Percentiles rank a stretch among this genome's conserved stretches.
phyloP scores from a whole-genome alignment of 2,797 vertebrate genomes.

The Epinephelus malabaricus region DNA sequence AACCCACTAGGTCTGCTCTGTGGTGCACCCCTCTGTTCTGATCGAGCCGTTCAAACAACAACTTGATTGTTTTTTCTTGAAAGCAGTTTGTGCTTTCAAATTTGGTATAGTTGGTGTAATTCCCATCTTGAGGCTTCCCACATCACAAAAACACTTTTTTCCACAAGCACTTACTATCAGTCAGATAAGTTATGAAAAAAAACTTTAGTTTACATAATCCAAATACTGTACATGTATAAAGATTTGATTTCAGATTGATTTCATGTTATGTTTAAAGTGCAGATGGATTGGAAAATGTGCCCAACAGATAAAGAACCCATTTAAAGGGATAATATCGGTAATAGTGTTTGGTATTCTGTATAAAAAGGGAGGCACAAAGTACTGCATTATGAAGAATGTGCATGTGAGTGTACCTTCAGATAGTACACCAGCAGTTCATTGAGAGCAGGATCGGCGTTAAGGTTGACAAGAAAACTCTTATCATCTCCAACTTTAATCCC shows the following conservation, averaged over 20 bases:
- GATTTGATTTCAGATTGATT: background rate
- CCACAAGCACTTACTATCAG: background rate
- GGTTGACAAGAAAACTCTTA: constrained; percentile 97
- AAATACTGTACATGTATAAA: background rate
- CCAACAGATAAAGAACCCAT: background rate
- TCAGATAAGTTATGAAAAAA: background rate
- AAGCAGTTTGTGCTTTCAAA: background rate
- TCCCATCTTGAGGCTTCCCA: background rate
- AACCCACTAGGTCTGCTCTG: too few species aligned
- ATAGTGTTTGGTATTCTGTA: background rate
- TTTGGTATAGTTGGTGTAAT: background rate
- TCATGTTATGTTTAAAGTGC: background rate
- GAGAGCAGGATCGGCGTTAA: constrained; percentile 98
- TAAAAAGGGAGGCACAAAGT: background rate
- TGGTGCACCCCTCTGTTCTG: background rate
- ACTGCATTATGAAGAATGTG: background rate
- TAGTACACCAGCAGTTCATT: constrained; percentile 99
- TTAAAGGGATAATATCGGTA: background rate
- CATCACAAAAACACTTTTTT: background rate
- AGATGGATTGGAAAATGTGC: background rate
- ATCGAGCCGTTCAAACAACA: accelerated
- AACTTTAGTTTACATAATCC: background rate
- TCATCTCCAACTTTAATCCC: constrained; percentile 98
- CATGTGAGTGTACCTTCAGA: constrained; percentile 87
- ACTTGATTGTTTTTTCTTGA: background rate